These are phyloP conservation scores for Acleris literana DNA, from an alignment of 2,888 invertebrate species.

Conservation along the genomic window DNA sequence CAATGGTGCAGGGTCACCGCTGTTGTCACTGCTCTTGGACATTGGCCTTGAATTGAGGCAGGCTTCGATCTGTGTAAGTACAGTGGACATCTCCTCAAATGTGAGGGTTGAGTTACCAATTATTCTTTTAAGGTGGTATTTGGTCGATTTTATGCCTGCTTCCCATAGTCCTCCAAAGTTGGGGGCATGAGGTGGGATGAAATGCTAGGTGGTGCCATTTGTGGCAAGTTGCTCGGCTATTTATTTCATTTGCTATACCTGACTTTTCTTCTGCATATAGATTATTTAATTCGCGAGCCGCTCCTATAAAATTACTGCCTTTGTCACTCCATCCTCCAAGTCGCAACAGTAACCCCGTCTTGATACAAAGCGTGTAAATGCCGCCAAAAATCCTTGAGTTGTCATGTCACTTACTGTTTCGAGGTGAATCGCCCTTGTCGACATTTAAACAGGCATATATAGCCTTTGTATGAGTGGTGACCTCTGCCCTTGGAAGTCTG, in stretches of 20 bases:
- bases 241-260: no score
- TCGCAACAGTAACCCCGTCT: no score
- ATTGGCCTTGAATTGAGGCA: slow-evolving; percentile 37
- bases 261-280: no score
- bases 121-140: slow-evolving; percentile 12
- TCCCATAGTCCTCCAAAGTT: no score
- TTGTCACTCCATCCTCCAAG: no score
- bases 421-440: background rate
- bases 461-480: background rate
- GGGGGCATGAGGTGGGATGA: no score
- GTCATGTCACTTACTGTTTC: background rate
- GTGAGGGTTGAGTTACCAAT: slow-evolving; percentile 28
- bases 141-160: background rate
- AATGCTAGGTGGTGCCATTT: no score
- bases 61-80: slow-evolving; percentile 36
- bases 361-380: no score
- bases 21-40: background rate
- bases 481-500: background rate
- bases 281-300: no score
- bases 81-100: slow-evolving; percentile 36
- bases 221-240: no score
- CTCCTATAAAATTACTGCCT: no score
- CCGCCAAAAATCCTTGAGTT: no score
- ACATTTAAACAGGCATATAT: slow-evolving; percentile 7
- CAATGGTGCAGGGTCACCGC: slow-evolving; percentile 25